phyloP scores from a whole-genome alignment of 1,140 invertebrate species.

The Apis laboriosa region DNA sequence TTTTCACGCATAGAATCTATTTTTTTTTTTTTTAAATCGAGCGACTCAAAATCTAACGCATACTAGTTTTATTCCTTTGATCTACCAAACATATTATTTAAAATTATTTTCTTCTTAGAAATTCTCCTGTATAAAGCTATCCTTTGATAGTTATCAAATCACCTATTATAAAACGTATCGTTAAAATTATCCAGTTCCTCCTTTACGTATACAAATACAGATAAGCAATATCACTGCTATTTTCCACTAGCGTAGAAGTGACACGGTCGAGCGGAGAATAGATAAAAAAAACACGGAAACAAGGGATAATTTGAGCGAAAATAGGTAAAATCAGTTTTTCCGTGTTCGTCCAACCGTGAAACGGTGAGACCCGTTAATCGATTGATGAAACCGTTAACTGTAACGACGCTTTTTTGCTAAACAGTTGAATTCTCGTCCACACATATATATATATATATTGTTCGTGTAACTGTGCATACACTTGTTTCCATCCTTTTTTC shows the following conservation, averaged over 20 bases:
- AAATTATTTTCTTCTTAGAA: too few species aligned
- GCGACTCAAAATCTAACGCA: too few species aligned
- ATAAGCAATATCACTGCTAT: not conserved
- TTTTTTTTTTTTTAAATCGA: too few species aligned
- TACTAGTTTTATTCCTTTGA: too few species aligned
- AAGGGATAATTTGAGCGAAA: constrained; percentile 10
- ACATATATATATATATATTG: not conserved
- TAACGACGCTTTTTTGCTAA: constrained; percentile 45
- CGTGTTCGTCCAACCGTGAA: constrained; percentile 27
- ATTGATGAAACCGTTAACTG: constrained; percentile 52
- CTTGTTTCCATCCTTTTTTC: constrained; percentile 2
- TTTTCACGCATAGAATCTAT: too few species aligned
- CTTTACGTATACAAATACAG: too few species aligned
- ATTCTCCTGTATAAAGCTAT: not conserved
- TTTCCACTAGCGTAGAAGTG: too few species aligned
- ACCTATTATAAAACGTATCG: too few species aligned
- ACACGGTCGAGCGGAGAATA: not conserved
- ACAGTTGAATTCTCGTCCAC: constrained; percentile 15
- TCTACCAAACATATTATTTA: too few species aligned
- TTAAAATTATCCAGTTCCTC: too few species aligned
- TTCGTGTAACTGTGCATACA: not conserved
- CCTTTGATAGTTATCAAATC: too few species aligned
- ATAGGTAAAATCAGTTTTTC: constrained; percentile 38
- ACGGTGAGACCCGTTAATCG: constrained; percentile 52
- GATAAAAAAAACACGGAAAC: not conserved